A percentile compares a stretch with the other conserved stretches of the same genome.
phyloP scores from a whole-genome alignment of 2,113 vertebrate genomes.

The Sakesphorus luctuosus region DNA sequence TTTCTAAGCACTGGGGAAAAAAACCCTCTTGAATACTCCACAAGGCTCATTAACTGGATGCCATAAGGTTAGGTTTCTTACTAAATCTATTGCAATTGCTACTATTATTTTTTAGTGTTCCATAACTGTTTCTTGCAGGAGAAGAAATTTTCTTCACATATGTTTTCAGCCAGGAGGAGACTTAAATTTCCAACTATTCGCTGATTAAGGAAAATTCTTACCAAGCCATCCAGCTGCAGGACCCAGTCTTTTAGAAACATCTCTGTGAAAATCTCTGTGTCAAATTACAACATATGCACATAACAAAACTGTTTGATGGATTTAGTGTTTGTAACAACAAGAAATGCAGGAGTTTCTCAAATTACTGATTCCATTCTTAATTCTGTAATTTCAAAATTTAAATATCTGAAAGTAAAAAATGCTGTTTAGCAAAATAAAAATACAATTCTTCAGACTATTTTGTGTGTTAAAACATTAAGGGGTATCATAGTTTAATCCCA shows the following conservation, averaged over 20 bases:
- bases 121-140: not conserved
- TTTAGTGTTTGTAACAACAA: not conserved
- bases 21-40: not conserved
- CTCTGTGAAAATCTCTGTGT: not conserved
- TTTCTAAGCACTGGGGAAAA: not conserved
- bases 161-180: not conserved
- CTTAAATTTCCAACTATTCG: not conserved
- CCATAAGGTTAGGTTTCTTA: not conserved
- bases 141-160: not conserved
- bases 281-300: not conserved
- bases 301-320: not conserved
- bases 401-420: not conserved
- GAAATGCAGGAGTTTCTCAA: not conserved
- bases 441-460: not conserved
- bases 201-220: not conserved
- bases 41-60: not conserved
- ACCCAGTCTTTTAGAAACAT: not conserved
- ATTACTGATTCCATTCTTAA: not conserved
- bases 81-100: not conserved
- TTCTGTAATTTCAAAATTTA: not conserved
- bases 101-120: not conserved
- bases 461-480: not conserved
- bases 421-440: not conserved
- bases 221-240: not conserved
- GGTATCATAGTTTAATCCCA: not conserved